Evolutionary conservation across 35 echinoderm and acorn worm species (phyloP), one percentile per base, ranked within the genome.

Genomic region (Hemicentrotus pulcherrimus): DNA sequence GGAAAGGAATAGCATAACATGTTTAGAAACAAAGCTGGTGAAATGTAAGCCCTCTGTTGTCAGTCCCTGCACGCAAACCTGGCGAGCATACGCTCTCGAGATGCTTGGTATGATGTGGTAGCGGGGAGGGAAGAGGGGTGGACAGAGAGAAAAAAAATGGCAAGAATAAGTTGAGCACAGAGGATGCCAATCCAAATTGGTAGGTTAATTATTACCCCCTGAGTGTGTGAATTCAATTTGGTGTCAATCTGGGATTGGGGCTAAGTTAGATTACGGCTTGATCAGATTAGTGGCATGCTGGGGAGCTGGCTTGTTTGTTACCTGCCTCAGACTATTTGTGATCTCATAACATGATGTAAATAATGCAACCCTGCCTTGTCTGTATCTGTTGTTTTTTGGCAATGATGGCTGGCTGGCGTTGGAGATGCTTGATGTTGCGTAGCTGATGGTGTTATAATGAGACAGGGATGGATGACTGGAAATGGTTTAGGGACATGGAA

Each of bases 141-240:
- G 31, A 24, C 31, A 19, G 33, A 28, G 28, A 47, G 88, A 90
- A 47, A 33, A 35, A 90, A 47, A 33, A 45, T 45, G 31, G 88
- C 32, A 13, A 47, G 88, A 90, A 90, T 33, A 90, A 47, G 46
- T 33, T 90, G 88, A 47, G 88, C 88, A 35, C 88, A 45, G 88
- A 90, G 88, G 88, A 90, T 90, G 88, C 88, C 88, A 90, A 90
- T 90, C 88, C 32, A 58, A 93, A 93, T 93, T 93, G 91, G 91
- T 93, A 93, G 91, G 91, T 93, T 93, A 93, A 93, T 93, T 93
- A 93, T 93, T 93, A 58, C 91, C 91, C 91, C 91, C 91, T 46
- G 91, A 93, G 91, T 93, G 91, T 93, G 91, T n/a, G 91, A 93
- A 93, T 93, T 93, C 91, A 93, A 93, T 93, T 93, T 93, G 48